Percentiles rank a stretch among this genome's conserved stretches.
Evolutionary conservation across 2,797 vertebrate species (phyloP).

Genomic region (Diplodus puntazzo): DNA sequence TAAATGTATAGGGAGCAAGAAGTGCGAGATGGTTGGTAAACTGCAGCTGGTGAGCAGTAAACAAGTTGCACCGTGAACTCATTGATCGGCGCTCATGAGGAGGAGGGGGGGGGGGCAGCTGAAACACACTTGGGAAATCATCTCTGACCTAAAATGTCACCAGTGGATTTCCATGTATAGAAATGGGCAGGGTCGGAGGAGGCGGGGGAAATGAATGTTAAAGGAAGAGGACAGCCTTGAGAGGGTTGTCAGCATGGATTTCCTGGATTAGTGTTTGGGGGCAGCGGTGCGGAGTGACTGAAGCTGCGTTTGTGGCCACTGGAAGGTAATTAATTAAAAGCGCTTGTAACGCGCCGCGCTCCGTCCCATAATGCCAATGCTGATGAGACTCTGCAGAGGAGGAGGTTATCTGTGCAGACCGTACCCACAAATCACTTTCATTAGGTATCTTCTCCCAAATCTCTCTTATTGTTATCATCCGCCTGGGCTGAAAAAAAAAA

Average conservation of each 20-base stretch:
- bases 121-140: constrained; percentile 63
- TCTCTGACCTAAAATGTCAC: constrained; percentile 60
- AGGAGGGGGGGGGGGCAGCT: background rate
- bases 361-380: constrained; percentile 55
- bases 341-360: constrained; percentile 67
- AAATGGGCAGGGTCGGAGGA: constrained; percentile 8
- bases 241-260: constrained; percentile 73
- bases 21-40: constrained; percentile 20
- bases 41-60: constrained; percentile 31
- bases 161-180: constrained; percentile 38
- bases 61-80: constrained; percentile 33
- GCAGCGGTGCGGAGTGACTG: constrained; percentile 62
- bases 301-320: constrained; percentile 69
- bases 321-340: constrained; percentile 82
- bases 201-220: constrained; percentile 30
- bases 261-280: constrained; percentile 74
- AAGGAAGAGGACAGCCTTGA: constrained; percentile 62
- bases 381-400: constrained; percentile 43
- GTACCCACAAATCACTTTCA: constrained; percentile 46
- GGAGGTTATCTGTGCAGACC: constrained; percentile 62
- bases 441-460: constrained; percentile 52
- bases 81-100: constrained; percentile 44
- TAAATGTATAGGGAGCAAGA: constrained; percentile 42
- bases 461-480: constrained; percentile 43
- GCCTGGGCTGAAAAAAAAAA: constrained; percentile 37